Base-by-base conservation (phyloP, 2,113 vertebrate species). In the Myodes glareolus region DNA sequence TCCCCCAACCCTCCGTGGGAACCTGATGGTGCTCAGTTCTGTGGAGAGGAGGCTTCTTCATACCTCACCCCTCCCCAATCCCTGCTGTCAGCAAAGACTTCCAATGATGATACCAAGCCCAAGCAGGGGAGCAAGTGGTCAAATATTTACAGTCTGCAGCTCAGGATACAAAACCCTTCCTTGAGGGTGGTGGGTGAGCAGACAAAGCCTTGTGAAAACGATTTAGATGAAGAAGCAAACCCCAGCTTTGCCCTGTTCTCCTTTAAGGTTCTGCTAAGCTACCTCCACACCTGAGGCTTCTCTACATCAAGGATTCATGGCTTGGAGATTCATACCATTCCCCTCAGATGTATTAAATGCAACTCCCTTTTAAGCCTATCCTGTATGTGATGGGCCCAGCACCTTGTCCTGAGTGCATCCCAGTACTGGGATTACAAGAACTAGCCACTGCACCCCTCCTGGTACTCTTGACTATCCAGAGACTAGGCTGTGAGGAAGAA, bases 131-230 rank as follows among this genome's bases (percentile, higher is more conserved):
- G 31, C 4, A 33, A 55, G 36, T n/a, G 2, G 17, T 33, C 2
- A 7, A 47, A 16, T 1, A n/a, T 42, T 72, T 47, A 52, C 11
- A 23, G 25, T 88, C 39, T 63, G 4, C 13, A 45, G 0, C 29
- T 92, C 7, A 10, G 23, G 11, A 42, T 21, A 23, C 6, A 52
- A 58, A 75, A 42, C 2, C 16, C 25, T 7, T 4, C 1, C 9
- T 3, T 3, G 19, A 25, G 68, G 42, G 36, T 0, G 39, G 36
- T 0, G 1, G 47, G 10, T 17, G 7, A 45, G 33, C 6, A 2
- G 50, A 61, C 9, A 19, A 73, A 33, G 61, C 1, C 19, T 8
- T 27, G 33, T 1, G 1, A 14, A n/a, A 73, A 67, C 12, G 3
- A 17, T 75, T 58, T 75, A 13, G 10, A 31, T 23, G 58, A 80